Evolutionary conservation across 2,797 vertebrate species (phyloP).

Genomic region (Picus viridis): DNA sequence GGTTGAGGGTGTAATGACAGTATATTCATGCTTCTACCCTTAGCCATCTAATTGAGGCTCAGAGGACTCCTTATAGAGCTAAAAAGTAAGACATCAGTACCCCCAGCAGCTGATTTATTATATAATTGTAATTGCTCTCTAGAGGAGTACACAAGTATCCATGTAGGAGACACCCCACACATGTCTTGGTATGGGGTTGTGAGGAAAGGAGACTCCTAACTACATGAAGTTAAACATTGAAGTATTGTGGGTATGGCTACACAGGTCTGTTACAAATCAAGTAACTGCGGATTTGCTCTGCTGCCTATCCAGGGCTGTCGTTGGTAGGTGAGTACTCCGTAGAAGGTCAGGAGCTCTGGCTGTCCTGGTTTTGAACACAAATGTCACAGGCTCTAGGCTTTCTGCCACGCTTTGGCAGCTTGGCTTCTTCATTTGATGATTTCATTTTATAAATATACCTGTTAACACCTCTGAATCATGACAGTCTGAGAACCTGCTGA

Average conservation of each 20-base stretch:
- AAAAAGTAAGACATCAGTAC: neutral
- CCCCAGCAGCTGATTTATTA: neutral
- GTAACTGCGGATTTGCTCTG: fast-evolving
- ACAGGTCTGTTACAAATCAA: neutral
- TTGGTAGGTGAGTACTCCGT: fast-evolving
- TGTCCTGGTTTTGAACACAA: neutral
- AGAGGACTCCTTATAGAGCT: neutral
- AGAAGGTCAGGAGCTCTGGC: neutral
- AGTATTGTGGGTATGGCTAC: too few species aligned
- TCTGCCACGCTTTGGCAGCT: neutral
- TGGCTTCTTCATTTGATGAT: neutral
- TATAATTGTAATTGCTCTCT: neutral
- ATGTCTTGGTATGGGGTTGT: neutral
- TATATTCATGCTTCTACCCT: neutral
- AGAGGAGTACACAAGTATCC: neutral
- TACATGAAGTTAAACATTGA: neutral
- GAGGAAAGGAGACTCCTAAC: neutral
- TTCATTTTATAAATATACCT: neutral
- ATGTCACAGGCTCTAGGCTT: neutral
- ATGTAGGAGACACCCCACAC: fast-evolving
- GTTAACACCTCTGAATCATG: neutral
- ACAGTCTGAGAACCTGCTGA: neutral
- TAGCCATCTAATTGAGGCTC: neutral
- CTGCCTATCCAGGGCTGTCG: neutral
- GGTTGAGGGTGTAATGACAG: neutral